These are phyloP conservation scores for Dasyprocta punctata DNA, from an alignment of 2,113 vertebrate genomes.

Conservation along the genomic window DNA sequence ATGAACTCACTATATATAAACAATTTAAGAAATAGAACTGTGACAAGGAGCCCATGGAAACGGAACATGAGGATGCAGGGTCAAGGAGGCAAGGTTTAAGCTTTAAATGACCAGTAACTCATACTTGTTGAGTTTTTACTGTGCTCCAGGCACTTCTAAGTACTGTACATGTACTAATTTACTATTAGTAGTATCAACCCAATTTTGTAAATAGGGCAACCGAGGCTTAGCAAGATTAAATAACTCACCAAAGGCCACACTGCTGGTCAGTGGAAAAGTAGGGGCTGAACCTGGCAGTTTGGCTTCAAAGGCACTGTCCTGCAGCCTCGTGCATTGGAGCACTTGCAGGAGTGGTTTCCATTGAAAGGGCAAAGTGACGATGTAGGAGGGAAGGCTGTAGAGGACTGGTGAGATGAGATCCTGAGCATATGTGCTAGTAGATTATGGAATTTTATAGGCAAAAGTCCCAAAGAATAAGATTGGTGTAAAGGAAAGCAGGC, in stretches of 20 bases:
- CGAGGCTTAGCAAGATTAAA: not conserved
- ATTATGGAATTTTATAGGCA: not conserved
- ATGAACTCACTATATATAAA: not conserved
- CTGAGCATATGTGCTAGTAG: not conserved
- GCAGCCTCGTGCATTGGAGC: not conserved
- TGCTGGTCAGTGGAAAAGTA: not conserved
- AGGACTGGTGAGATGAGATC: not conserved
- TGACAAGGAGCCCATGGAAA: not conserved
- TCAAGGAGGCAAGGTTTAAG: not conserved
- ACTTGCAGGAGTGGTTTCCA: not conserved
- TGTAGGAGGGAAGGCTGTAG: not conserved
- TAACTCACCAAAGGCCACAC: not conserved
- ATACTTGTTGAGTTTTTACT: not conserved
- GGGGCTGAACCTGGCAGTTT: not conserved
- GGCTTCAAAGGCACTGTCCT: not conserved
- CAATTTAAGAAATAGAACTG: not conserved
- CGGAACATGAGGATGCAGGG: not conserved
- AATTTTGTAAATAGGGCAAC: not conserved
- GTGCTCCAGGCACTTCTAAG: not conserved
- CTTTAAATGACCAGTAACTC: not conserved
- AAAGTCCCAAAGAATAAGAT: not conserved
- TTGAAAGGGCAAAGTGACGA: not conserved
- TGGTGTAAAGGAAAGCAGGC: not conserved
- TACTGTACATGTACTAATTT: not conserved
- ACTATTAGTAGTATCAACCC: not conserved